Base-by-base conservation (phyloP, 2,888 invertebrate species). In the Eulithis testata region DNA sequence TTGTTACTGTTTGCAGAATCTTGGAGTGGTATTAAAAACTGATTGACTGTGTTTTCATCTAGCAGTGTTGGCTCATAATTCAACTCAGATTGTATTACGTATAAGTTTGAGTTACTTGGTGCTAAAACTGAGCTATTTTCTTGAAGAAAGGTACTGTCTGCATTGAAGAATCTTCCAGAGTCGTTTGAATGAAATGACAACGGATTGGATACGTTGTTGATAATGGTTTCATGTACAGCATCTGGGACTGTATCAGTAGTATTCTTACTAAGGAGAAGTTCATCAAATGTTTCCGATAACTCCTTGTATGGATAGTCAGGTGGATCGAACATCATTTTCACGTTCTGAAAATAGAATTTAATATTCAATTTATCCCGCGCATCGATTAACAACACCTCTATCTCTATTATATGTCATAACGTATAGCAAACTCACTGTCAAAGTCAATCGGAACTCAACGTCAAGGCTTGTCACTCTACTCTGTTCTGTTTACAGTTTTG, bases 241-340 rank as follows among this genome's bases (percentile, higher is more conserved):
- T 51, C 60, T 12, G 72, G 58, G 43, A 62, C 57, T 5, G 60
- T 59, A 51, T 51, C 11, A 4, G 58, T 49, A 4, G 58, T 49
- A 49, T 62, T 68, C 64, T 77, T 80, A 53, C 70, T 84, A 45
- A 88, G 85, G n/a, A 91, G 76, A 63, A 90, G 77, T 67, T 87
- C 85, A 59, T 83, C 87, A 66, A 88, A 91, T 44, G 86, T 82
- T 69, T 89, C 90, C 65, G 87, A 79, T 68, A 91, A 73, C 60
- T 91, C 91, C 75, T 87, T 91, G 67, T 87, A 92, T 0, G 91
- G 89, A 64, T 85, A 91, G 73, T 92, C 92, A n/a, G 90, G 89
- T 63, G 91, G 90, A 79, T 92, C 91, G 70, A 90, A 93, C 91
- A 93, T 92, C 88, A 89, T 90, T 67, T 79, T 78, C 65, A 11